A percentile compares a stretch with the other conserved stretches of the same genome.
phyloP scores from a whole-genome alignment of 2,113 vertebrate species.

The Ciconia stormi region DNA sequence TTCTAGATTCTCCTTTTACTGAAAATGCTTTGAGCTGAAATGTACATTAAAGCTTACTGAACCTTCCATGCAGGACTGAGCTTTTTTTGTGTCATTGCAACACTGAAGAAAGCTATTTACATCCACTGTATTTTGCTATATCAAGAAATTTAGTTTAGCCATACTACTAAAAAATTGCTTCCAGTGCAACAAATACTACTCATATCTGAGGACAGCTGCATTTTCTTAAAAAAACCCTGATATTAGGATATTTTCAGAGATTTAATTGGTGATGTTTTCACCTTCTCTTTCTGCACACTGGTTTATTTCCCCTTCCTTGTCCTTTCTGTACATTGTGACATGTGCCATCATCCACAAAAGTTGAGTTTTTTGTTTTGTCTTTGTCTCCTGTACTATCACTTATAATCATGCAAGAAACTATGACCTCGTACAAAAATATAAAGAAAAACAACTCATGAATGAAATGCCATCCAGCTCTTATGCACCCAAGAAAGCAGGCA shows the following conservation, averaged over 20 bases:
- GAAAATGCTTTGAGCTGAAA: not conserved
- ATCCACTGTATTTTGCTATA: not conserved
- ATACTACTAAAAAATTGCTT: not conserved
- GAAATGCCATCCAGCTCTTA: not conserved
- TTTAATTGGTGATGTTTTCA: not conserved
- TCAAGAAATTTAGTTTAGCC: not conserved
- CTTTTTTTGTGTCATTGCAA: not conserved
- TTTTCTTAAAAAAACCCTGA: not conserved
- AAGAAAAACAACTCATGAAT: not conserved
- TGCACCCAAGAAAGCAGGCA: not conserved
- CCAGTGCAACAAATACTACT: not conserved
- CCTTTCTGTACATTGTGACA: not conserved
- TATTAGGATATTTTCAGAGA: not conserved
- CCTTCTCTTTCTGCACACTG: not conserved
- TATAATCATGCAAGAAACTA: not conserved
- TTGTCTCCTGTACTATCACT: not conserved
- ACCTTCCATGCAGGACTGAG: not conserved
- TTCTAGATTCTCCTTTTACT: not conserved
- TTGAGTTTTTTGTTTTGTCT: not conserved
- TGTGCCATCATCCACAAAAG: not conserved
- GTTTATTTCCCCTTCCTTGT: not conserved
- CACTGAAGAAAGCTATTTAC: not conserved
- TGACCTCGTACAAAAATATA: not conserved
- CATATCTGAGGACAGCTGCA: not conserved
- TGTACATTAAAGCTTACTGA: not conserved